Conservation (phyloP, 2,888 invertebrate species). For the Leuctra nigra region DNA sequence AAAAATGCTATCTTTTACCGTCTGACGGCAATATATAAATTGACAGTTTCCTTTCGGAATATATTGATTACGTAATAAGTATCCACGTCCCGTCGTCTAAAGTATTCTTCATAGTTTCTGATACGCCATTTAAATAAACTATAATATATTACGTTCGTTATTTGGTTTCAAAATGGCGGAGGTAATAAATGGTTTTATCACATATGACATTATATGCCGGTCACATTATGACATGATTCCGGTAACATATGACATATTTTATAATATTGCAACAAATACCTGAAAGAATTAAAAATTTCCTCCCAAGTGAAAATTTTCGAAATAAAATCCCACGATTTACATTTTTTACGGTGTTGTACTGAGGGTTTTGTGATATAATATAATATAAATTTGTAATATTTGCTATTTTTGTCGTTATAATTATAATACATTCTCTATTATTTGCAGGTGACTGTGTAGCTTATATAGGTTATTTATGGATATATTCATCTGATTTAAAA, state of each 20-base stretch:
- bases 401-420: not conserved
- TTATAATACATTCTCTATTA: not conserved
- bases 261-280: not conserved
- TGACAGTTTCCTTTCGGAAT: no score
- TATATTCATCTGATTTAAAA: not conserved
- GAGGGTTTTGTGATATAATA: not conserved
- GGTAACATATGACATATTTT: not conserved
- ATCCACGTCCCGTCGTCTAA: no score
- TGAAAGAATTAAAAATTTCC: not conserved
- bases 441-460: not conserved
- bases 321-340: not conserved
- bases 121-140: no score
- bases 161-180: no score
- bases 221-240: not conserved
- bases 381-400: constrained; percentile 12
- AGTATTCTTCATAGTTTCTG: no score
- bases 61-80: no score
- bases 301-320: not conserved
- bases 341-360: constrained; percentile 3
- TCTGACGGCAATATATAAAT: no score
- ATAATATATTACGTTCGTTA: no score
- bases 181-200: no score
- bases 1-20: no score
- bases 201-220: not conserved
- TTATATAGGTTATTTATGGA: not conserved